Evolutionary conservation across 2,113 vertebrate species (phyloP).

Genomic region (Dunckerocampus dactyliophorus): DNA sequence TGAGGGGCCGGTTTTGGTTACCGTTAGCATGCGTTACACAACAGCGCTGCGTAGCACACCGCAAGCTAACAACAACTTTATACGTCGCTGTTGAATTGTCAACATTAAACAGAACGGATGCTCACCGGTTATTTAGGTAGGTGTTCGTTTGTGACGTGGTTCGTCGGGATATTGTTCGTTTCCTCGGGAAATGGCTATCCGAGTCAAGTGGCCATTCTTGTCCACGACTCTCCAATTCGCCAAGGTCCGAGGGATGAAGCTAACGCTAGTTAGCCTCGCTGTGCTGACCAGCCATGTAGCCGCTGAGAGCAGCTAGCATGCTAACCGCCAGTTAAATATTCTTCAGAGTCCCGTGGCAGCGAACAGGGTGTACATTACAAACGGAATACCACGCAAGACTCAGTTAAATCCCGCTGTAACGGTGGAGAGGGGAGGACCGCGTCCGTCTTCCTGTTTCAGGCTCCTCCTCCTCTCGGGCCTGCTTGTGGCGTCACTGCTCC

Average conservation of each 20-base stretch:
- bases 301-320: not conserved
- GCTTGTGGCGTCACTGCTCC: not conserved
- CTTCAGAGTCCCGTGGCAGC: not conserved
- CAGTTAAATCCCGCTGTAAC: not conserved
- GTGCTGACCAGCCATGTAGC: slow-evolving; percentile 1
- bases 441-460: not conserved
- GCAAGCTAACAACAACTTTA: slow-evolving; percentile 27
- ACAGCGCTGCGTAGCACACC: not conserved
- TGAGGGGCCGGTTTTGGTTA: not conserved
- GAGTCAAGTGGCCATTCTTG: slow-evolving; percentile 19
- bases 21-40: slow-evolving; percentile 15
- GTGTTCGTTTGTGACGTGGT: not conserved
- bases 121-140: slow-evolving; percentile 13
- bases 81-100: not conserved
- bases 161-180: not conserved
- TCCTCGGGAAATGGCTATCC: slow-evolving; percentile 8
- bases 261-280: slow-evolving; percentile 1
- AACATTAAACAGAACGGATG: not conserved
- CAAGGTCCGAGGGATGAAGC: not conserved
- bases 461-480: not conserved
- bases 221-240: not conserved
- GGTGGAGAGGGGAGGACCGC: not conserved
- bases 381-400: not conserved
- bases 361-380: not conserved
- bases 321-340: not conserved